Evolutionary conservation across 2,113 vertebrate species (phyloP).

Genomic region (Physeter macrocephalus): DNA sequence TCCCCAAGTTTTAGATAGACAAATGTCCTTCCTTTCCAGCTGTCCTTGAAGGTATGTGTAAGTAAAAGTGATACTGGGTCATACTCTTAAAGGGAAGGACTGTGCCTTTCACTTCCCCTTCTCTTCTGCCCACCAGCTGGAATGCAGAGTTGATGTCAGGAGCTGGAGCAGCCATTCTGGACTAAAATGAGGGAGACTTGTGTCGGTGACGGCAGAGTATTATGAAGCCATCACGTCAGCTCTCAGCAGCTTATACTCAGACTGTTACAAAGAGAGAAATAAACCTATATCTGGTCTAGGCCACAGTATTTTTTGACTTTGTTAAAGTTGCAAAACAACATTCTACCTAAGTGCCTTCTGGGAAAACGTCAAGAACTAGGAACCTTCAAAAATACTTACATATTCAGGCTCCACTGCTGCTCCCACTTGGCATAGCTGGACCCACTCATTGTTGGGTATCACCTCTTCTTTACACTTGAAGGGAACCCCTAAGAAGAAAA

Average conservation of each 20-base stretch:
- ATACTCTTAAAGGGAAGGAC: background rate
- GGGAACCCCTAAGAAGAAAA: slow-evolving; percentile 2
- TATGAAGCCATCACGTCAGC: background rate
- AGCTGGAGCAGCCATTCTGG: background rate
- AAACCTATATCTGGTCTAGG: background rate
- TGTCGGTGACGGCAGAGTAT: background rate
- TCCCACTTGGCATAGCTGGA: slow-evolving; percentile 8
- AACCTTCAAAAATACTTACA: slow-evolving; percentile 29
- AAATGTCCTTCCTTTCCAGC: background rate
- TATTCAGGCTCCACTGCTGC: background rate
- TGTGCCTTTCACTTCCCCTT: background rate
- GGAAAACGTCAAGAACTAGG: background rate
- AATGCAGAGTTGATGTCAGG: background rate
- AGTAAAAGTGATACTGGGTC: background rate
- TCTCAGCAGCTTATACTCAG: background rate
- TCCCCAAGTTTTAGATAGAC: background rate
- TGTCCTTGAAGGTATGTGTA: background rate
- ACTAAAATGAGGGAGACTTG: background rate
- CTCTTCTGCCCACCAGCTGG: background rate
- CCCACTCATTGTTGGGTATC: background rate
- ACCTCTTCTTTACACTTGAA: slow-evolving; percentile 64
- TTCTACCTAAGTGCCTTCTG: background rate
- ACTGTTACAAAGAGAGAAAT: background rate
- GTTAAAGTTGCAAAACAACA: background rate
- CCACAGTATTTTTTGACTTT: background rate